Evolutionary conservation across 2,797 vertebrate genomes (phyloP).

Genomic region (Emys orbicularis): DNA sequence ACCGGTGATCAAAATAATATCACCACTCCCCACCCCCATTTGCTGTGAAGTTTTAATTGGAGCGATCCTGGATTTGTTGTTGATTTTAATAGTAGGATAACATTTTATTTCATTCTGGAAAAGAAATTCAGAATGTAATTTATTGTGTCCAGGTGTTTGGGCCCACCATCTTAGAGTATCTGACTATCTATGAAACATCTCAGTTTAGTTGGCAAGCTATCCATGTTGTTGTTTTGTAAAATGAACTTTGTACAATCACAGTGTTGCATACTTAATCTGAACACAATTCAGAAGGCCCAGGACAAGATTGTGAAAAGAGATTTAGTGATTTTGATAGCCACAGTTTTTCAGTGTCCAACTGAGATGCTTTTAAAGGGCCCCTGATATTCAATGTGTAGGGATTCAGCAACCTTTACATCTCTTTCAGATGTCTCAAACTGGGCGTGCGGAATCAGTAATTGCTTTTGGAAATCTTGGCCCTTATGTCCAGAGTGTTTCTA

Average conservation of each 20-base stretch:
- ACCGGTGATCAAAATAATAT: neutral
- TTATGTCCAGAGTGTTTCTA: neutral
- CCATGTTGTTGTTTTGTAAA: neutral
- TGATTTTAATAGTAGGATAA: neutral
- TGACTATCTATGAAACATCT: neutral
- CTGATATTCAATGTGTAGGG: neutral
- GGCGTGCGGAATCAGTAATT: neutral
- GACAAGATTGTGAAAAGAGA: neutral
- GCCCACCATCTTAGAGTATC: neutral
- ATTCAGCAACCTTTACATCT: neutral
- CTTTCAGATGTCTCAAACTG: neutral
- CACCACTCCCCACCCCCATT: neutral
- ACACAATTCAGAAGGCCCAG: neutral
- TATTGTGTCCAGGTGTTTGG: neutral
- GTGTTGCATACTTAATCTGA: neutral
- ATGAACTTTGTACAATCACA: neutral
- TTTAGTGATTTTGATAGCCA: neutral
- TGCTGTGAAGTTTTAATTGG: neutral
- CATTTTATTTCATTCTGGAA: neutral
- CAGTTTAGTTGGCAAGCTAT: neutral
- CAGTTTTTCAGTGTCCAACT: neutral
- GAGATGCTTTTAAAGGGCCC: neutral
- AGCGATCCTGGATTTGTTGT: slow-evolving; percentile 38
- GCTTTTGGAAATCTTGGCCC: neutral
- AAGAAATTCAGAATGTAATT: neutral